Evolutionary conservation across 1,140 invertebrate species (phyloP).

Genomic region (Heliconius eleuchia): DNA sequence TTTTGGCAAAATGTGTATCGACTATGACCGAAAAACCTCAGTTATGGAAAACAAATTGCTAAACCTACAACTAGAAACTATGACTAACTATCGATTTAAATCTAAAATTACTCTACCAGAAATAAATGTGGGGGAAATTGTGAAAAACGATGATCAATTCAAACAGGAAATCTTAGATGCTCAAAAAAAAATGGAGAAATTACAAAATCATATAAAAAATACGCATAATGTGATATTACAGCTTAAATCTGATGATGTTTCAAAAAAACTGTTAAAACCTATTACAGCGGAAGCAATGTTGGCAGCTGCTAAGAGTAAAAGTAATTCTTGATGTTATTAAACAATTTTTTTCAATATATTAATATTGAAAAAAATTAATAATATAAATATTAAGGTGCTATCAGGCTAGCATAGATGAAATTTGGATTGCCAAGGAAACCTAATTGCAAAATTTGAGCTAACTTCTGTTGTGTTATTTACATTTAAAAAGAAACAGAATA

Average conservation of each 20-base stretch:
- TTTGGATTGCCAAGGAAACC: too few species aligned
- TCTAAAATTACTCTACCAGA: constrained; percentile 49
- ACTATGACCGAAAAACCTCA: constrained; percentile 62
- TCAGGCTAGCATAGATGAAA: too few species aligned
- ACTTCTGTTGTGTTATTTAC: too few species aligned
- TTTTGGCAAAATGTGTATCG: constrained; percentile 64
- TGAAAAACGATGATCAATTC: constrained; percentile 57
- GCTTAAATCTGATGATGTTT: constrained; percentile 52
- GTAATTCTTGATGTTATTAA: neutral
- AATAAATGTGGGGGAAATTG: constrained; percentile 44
- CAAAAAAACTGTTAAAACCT: constrained; percentile 48
- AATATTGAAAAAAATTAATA: neutral
- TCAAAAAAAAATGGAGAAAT: constrained; percentile 49
- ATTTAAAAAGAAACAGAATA: too few species aligned
- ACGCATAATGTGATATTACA: constrained; percentile 57
- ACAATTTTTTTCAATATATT: too few species aligned
- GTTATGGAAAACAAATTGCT: constrained; percentile 62
- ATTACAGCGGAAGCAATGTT: constrained; percentile 51
- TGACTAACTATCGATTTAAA: constrained; percentile 55
- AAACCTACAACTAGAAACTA: constrained; percentile 55
- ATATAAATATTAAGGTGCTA: too few species aligned
- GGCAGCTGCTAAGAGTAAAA: constrained; percentile 51
- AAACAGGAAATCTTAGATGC: constrained; percentile 47
- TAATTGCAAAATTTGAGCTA: too few species aligned
- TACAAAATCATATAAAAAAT: constrained; percentile 50